Conservation (phyloP, 1,140 invertebrate genomes). For the Drosophila teissieri region DNA sequence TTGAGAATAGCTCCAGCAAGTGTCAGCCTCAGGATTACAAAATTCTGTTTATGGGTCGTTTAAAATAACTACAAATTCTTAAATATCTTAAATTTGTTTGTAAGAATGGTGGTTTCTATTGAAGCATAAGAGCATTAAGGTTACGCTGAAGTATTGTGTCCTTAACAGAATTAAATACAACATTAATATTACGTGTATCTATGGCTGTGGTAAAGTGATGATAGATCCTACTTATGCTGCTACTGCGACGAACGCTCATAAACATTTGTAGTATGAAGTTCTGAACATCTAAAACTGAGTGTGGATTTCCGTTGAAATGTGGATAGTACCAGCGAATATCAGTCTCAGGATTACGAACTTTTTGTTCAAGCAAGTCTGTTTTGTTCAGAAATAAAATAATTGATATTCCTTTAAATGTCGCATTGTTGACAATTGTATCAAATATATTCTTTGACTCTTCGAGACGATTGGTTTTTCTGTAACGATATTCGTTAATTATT, state of each 20-base stretch:
- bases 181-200: slow-evolving; percentile 98
- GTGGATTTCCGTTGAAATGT: slow-evolving; percentile 94
- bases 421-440: slow-evolving; percentile 98
- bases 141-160: slow-evolving; percentile 98
- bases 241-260: slow-evolving; percentile 91
- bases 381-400: slow-evolving; percentile 99
- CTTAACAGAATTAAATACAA: slow-evolving; percentile 98
- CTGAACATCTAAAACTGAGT: slow-evolving; percentile 94
- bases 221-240: slow-evolving; percentile 91
- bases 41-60: too few species aligned
- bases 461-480: slow-evolving; percentile 95
- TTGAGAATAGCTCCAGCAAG: too few species aligned
- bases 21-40: too few species aligned
- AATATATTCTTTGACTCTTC: slow-evolving; percentile 98
- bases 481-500: slow-evolving; percentile 36
- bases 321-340: slow-evolving; percentile 94
- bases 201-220: slow-evolving; percentile 99
- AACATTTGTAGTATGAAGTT: slow-evolving; percentile 96
- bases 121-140: slow-evolving; percentile 96
- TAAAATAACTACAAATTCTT: too few species aligned
- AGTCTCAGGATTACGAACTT: slow-evolving; percentile 93
- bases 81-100: too few species aligned
- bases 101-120: slow-evolving; percentile 85
- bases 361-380: slow-evolving; percentile 96
- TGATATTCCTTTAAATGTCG: slow-evolving; percentile 95